A percentile compares a stretch with the other conserved stretches of the same genome.
Conservation (phyloP, 2,113 vertebrate species). For the Equus przewalskii region DNA sequence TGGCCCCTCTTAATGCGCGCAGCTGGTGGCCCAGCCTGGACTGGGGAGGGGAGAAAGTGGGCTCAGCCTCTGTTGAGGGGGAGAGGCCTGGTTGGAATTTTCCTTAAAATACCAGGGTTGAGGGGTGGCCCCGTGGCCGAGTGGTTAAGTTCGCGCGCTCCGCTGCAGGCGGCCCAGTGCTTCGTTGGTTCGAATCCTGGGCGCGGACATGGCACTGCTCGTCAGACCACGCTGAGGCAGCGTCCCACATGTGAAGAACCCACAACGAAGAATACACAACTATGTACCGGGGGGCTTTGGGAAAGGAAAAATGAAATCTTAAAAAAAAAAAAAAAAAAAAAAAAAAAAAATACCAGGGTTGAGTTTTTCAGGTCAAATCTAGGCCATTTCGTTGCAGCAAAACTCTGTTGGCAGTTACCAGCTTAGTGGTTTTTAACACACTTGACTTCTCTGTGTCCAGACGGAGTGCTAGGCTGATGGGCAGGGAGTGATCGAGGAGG, state of each 20-base stretch:
- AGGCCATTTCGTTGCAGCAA: constrained; percentile 82
- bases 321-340: too few species aligned
- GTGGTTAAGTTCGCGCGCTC: too few species aligned
- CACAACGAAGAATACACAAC: too few species aligned
- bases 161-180: too few species aligned
- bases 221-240: too few species aligned
- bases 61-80: neutral
- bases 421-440: constrained; percentile 84
- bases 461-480: constrained; percentile 76
- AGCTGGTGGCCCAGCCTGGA: constrained; percentile 34
- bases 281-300: too few species aligned
- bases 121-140: too few species aligned
- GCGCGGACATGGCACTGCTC: too few species aligned
- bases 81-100: neutral
- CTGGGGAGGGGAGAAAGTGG: neutral
- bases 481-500: constrained; percentile 78
- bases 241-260: too few species aligned
- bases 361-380: constrained; percentile 83
- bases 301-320: too few species aligned
- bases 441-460: constrained; percentile 75
- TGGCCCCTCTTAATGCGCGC: constrained; percentile 34
- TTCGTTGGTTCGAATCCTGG: too few species aligned
- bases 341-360: constrained; percentile 83
- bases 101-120: constrained; percentile 84
- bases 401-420: constrained; percentile 82